Evolutionary conservation across 2,888 invertebrate genomes (phyloP).

Genomic region (Pimpla rufipes): DNA sequence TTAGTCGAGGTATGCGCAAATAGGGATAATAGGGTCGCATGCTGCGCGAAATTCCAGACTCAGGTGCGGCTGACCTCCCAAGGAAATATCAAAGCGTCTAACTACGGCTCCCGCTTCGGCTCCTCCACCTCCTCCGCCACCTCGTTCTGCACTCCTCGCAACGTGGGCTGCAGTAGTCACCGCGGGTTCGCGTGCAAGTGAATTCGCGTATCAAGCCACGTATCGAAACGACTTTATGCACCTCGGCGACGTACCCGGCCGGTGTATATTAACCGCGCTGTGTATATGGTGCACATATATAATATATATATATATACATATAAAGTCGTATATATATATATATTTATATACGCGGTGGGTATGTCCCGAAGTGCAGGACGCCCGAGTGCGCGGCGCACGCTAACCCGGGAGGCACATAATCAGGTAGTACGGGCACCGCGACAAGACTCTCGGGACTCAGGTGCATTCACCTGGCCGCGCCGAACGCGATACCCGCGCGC

Average conservation of each 20-base stretch:
- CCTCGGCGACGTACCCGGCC: slow-evolving; percentile 4
- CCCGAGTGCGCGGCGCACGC: slow-evolving; percentile 33
- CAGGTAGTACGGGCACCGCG: slow-evolving; percentile 26
- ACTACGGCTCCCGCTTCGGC: slow-evolving; percentile 29
- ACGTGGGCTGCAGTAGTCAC: neutral
- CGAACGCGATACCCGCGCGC: slow-evolving; percentile 28
- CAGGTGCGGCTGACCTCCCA: slow-evolving; percentile 69
- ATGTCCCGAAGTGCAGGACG: slow-evolving; percentile 19
- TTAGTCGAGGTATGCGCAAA: slow-evolving; percentile 1
- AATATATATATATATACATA: no score
- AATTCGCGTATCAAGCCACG: slow-evolving; percentile 19
- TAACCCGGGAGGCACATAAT: slow-evolving; percentile 42
- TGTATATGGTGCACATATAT: slow-evolving; percentile 17
- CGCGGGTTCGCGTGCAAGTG: slow-evolving; percentile 41
- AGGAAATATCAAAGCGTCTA: slow-evolving; percentile 64
- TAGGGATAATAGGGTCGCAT: slow-evolving; percentile 3
- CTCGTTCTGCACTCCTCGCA: slow-evolving; percentile 21
- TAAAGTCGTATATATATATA: no score
- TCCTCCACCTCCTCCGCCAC: slow-evolving; percentile 5
- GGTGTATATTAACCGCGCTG: neutral
- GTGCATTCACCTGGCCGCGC: slow-evolving; percentile 59
- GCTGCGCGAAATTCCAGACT: slow-evolving; percentile 54
- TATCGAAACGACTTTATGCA: slow-evolving; percentile 46
- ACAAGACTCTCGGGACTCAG: slow-evolving; percentile 54
- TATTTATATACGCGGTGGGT: neutral